phyloP scores from a whole-genome alignment of 2,888 invertebrate genomes.

The Mactromeris polynyma region DNA sequence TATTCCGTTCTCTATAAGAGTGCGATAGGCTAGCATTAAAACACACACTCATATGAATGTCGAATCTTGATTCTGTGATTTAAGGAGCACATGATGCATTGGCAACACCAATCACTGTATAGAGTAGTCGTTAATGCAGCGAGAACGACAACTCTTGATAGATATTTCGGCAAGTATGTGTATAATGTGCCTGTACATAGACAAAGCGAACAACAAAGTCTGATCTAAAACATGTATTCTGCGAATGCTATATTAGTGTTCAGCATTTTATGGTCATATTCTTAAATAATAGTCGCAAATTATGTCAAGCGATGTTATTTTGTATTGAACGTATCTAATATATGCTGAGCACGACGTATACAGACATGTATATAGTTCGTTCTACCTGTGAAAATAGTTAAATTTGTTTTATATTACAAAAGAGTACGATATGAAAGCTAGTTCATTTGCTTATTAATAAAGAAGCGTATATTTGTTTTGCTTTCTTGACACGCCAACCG shows the following conservation, averaged over 20 bases:
- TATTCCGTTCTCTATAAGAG: slow-evolving; percentile 48
- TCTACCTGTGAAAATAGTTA: background rate
- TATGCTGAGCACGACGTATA: background rate
- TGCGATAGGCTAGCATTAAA: background rate
- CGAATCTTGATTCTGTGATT: background rate
- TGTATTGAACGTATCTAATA: background rate
- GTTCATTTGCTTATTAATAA: too few relatives aligned
- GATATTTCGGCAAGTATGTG: background rate
- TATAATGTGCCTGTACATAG: background rate
- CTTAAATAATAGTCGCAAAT: background rate
- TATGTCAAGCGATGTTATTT: background rate
- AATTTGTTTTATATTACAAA: background rate
- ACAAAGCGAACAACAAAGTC: background rate
- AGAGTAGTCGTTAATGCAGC: background rate
- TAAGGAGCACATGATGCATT: background rate
- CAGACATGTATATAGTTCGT: background rate
- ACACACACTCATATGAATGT: too few relatives aligned
- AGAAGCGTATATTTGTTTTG: too few relatives aligned
- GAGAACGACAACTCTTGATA: too few relatives aligned
- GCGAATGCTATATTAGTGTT: background rate
- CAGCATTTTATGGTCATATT: background rate
- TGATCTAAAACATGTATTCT: background rate
- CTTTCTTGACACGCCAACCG: too few relatives aligned
- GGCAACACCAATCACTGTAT: too few relatives aligned
- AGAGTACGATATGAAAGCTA: too few relatives aligned